These are phyloP conservation scores for Prionace glauca DNA, from an alignment of 2,797 vertebrate species.

Conservation along the genomic window DNA sequence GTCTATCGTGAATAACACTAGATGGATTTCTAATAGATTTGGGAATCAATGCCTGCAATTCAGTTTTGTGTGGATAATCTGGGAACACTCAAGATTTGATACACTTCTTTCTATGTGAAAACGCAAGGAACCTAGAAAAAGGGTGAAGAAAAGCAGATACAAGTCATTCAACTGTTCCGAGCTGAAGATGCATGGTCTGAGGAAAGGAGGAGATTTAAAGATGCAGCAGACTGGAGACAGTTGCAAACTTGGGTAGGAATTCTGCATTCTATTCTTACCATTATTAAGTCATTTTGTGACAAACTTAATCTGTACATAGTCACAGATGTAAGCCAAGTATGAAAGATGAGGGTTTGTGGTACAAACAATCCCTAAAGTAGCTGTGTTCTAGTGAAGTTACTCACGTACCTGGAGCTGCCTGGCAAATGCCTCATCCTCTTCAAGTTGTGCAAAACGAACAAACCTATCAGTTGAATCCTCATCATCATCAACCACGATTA, in stretches of 20 bases:
- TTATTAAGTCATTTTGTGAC: not conserved
- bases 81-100: not conserved
- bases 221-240: no score
- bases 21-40: not conserved
- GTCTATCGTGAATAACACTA: not conserved
- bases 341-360: not conserved
- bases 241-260: not conserved
- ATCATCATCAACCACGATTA: conserved; percentile 58
- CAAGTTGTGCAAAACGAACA: conserved; percentile 56
- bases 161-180: not conserved
- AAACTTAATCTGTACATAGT: not conserved
- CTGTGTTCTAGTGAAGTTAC: not conserved
- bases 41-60: not conserved
- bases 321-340: not conserved
- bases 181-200: not conserved
- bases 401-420: conserved; percentile 58
- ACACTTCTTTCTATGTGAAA: not conserved
- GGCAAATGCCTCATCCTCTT: conserved; percentile 61
- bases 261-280: not conserved
- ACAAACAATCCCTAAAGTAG: not conserved
- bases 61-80: not conserved
- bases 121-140: not conserved
- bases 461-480: conserved; percentile 47
- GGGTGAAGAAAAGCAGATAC: not conserved
- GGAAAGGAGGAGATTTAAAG: not conserved